These are phyloP conservation scores for Achroia grisella DNA, from an alignment of 1,140 invertebrate species.

Conservation along the genomic window DNA sequence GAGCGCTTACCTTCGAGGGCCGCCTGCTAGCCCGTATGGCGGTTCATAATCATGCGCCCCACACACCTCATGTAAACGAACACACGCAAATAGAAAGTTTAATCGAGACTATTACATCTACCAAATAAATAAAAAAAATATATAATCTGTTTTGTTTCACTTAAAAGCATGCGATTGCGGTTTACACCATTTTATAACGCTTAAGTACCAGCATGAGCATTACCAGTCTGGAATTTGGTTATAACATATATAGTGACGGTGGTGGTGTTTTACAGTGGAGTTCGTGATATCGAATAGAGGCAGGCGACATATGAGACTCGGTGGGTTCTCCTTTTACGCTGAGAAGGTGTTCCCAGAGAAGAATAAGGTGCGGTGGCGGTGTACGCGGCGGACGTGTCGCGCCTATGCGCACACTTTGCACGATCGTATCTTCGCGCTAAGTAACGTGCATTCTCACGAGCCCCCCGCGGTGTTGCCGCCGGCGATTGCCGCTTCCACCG, in stretches of 20 bases:
- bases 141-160: not conserved
- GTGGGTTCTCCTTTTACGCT: slow-evolving; percentile 69
- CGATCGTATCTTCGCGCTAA: slow-evolving; percentile 68
- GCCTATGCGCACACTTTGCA: slow-evolving; percentile 70
- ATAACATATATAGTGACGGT: slow-evolving; percentile 36
- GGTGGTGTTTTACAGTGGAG: slow-evolving; percentile 62
- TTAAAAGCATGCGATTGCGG: not conserved
- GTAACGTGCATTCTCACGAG: slow-evolving; percentile 67
- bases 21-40: slow-evolving; percentile 27
- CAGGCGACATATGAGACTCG: slow-evolving; percentile 64
- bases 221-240: slow-evolving; percentile 7
- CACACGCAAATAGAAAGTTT: slow-evolving; percentile 51
- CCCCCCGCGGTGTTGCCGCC: slow-evolving; percentile 37
- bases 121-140: slow-evolving; percentile 8
- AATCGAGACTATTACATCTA: slow-evolving; percentile 44
- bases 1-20: slow-evolving; percentile 47
- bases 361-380: slow-evolving; percentile 69
- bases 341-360: slow-evolving; percentile 71
- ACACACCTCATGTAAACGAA: slow-evolving; percentile 22
- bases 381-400: slow-evolving; percentile 68
- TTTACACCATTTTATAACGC: not conserved
- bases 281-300: slow-evolving; percentile 73
- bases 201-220: not conserved
- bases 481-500: slow-evolving; percentile 7
- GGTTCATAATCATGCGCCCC: slow-evolving; percentile 39